Evolutionary conservation across 2,113 vertebrate species (phyloP).

Genomic region (Pardalotus punctatus): DNA sequence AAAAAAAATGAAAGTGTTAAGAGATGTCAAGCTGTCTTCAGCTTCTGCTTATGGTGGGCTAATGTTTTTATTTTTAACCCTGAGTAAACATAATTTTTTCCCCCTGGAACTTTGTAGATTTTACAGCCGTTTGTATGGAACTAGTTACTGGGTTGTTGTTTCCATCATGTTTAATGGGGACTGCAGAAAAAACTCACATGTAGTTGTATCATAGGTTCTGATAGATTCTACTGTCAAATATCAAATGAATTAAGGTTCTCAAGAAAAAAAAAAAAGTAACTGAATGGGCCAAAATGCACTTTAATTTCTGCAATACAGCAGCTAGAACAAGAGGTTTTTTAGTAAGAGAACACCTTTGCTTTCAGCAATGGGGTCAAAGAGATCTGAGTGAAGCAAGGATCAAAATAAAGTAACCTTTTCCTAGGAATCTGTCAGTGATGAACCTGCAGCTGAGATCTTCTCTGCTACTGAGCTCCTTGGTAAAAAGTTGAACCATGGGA

Average conservation of each 20-base stretch:
- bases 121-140: background rate
- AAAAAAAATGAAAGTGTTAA: conserved; percentile 49
- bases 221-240: background rate
- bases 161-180: background rate
- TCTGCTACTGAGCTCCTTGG: background rate
- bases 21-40: background rate
- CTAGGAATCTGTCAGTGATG: background rate
- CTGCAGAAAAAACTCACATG: background rate
- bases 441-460: background rate
- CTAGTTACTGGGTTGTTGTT: background rate
- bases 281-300: background rate
- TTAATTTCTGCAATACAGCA: background rate
- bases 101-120: background rate
- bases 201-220: background rate
- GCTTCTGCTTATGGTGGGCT: background rate
- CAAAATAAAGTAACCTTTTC: background rate
- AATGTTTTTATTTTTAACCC: background rate
- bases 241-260: background rate
- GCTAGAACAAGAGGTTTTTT: background rate
- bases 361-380: background rate
- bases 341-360: background rate
- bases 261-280: background rate
- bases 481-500: background rate
- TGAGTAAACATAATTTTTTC: background rate
- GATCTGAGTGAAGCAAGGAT: background rate